Percentiles rank a stretch among this genome's conserved stretches.
Evolutionary conservation across 2,113 vertebrate species (phyloP).

Genomic region (Petroica traversi): DNA sequence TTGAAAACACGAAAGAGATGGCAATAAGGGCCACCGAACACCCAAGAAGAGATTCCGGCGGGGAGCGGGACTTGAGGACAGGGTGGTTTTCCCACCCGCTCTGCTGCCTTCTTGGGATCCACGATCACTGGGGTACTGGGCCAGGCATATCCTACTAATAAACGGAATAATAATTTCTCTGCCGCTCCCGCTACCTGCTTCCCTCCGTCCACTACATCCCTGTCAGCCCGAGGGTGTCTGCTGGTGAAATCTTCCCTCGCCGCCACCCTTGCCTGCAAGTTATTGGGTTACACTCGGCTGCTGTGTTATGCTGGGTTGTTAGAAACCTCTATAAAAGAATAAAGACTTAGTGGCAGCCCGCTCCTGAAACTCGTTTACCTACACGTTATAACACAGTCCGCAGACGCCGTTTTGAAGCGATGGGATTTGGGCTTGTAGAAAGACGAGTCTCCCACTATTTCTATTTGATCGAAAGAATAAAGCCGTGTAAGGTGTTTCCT

Average conservation of each 20-base stretch:
- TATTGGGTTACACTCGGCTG: not conserved
- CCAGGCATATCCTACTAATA: not conserved
- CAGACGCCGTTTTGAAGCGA: not conserved
- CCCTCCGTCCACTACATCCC: not conserved
- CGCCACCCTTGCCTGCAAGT: not conserved
- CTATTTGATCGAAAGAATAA: not conserved
- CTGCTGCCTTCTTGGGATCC: not conserved
- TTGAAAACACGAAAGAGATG: not conserved
- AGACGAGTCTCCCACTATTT: not conserved
- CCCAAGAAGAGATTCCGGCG: not conserved
- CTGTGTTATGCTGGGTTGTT: not conserved
- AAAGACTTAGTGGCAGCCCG: not conserved
- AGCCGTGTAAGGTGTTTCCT: constrained; percentile 28
- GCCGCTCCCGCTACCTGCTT: not conserved
- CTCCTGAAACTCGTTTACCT: constrained; percentile 39
- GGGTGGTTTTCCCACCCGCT: accelerated
- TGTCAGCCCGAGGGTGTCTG: not conserved
- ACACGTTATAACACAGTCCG: not conserved
- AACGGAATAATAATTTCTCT: not conserved
- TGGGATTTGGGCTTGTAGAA: not conserved
- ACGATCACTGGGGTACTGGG: not conserved
- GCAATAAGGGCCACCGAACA: not conserved
- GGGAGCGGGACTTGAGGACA: not conserved
- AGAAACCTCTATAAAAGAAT: constrained; percentile 35
- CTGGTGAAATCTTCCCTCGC: not conserved